Evolutionary conservation across 2,113 vertebrate species (phyloP), one percentile per base, ranked within the genome.

Genomic region (Cochlearius cochlearius): DNA sequence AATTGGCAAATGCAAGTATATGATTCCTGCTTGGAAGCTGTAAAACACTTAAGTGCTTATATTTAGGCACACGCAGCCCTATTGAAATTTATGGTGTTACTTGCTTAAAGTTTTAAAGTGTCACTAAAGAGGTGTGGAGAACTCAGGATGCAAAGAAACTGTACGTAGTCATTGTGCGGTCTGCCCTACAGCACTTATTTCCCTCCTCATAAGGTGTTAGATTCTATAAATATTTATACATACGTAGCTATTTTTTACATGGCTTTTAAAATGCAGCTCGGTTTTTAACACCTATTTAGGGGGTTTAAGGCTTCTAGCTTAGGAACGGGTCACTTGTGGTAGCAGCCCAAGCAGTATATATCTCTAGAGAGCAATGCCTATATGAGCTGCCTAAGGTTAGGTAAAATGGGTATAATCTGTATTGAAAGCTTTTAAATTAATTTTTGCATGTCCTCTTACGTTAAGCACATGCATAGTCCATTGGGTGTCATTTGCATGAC

Each of bases 1-100:
- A 47, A 93, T 10, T 96, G 84, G 19, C 25, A 88, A 95, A 81
- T 79, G 15, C 43, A 82, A 29, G 41, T 36, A 52, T 36, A 76
- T 29, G 52, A 69, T 60, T 96, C 1, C 0, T 91, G 39, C 27
- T 94, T 78, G 60, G 59, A 91, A 77, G 55, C 38, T 86, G 15
- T 81, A 71, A 72, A 92, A 69, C 17, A 25, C 56, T 84, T 67
- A 91, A 95, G 34, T 67, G 30, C n/a, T 91, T 88, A 21, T 66
- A n/a, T 77, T 80, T 91, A 71, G n/a, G 9, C 22, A 41, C 0
- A 0, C 2, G 3, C 12, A 53, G 5, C 6, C 50, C 68, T 32
- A 17, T 38, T 74, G 64, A 89, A 92, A 86, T 86, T 68, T 58
- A 32, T 60, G 10, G 17, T 72, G 15, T 60, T 91, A 30, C 22